Conservation (phyloP, 2,113 vertebrate species). For the Indicator maculatus region DNA sequence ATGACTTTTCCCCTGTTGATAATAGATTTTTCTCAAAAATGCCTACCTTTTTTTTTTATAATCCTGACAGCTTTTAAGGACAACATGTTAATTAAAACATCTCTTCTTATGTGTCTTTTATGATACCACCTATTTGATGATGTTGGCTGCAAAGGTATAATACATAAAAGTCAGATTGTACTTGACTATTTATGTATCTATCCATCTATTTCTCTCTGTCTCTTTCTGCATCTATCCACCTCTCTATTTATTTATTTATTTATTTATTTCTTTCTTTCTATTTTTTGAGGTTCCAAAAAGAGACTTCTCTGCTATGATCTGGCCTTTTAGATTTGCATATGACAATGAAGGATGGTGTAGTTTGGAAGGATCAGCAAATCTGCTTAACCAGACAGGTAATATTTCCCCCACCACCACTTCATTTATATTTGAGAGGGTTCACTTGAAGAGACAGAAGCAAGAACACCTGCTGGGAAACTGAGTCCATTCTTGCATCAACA, state of each 20-base stretch:
- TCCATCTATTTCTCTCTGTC: no score
- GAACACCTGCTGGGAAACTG: neutral
- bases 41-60: neutral
- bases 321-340: conserved; percentile 79
- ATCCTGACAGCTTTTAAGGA: neutral
- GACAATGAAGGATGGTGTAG: conserved; percentile 78
- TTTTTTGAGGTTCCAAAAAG: conserved; percentile 58
- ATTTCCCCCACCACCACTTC: neutral
- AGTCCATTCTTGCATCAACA: neutral
- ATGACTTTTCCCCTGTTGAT: neutral
- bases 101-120: neutral
- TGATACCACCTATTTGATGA: neutral
- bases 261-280: no score
- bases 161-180: neutral
- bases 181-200: neutral
- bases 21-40: neutral
- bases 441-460: neutral
- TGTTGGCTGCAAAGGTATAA: neutral
- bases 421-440: neutral
- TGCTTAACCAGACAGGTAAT: conserved; percentile 75
- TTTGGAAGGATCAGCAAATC: conserved; percentile 73
- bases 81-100: neutral
- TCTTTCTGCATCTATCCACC: no score
- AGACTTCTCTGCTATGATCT: conserved; percentile 77
- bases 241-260: neutral